Base-by-base conservation (phyloP, 1,140 invertebrate species). In the Temnothorax nylanderi region DNA sequence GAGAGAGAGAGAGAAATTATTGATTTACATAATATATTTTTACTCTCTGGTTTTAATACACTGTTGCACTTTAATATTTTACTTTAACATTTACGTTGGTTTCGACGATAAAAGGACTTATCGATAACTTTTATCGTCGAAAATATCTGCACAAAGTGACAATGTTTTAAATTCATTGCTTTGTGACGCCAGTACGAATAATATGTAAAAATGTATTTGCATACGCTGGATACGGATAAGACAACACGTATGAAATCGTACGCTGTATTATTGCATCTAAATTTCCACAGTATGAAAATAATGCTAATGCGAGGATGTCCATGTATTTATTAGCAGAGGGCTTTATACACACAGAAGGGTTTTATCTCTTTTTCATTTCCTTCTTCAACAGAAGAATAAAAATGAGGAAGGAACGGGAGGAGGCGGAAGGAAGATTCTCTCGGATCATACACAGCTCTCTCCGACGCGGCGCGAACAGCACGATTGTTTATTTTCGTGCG, bases 401-500 rank as follows among this genome's bases (percentile, higher is more conserved):
- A 2, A 13, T 4, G n/a, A 41, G 18, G 18, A 78, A 47, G 37
- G 4, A 84, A 49, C 5, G 13, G 10, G 44, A 54, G 21, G 21
- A 56, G 13, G 26, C 16, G 34, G 26, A 54, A 44, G 41, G 49
- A 81, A 41, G 16, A 32, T 41, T 34, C 44, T 64, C 41, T 69
- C 77, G 64, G 47, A 51, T 80, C 62, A 21, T 34, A 54, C 65
- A 51, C 71, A 37, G 62, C 62, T 51, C 37, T n/a, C n/a, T 41
- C 21, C 26, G 44, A n/a, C 32, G 49, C 18, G 37, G 37, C 76
- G n/a, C 18, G 81, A 85, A 82, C 72, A 80, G 77, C 72, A 44
- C 58, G 80, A 91, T 91, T 91, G 90, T 91, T 91, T 91, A 90
- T 89, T 89, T 91, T 91, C 90, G 87, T 90, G 89, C 88, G 90